Percentiles rank a stretch among this genome's conserved stretches.
Evolutionary conservation across 2,113 vertebrate species (phyloP).

Genomic region (Saguinus imperator): DNA sequence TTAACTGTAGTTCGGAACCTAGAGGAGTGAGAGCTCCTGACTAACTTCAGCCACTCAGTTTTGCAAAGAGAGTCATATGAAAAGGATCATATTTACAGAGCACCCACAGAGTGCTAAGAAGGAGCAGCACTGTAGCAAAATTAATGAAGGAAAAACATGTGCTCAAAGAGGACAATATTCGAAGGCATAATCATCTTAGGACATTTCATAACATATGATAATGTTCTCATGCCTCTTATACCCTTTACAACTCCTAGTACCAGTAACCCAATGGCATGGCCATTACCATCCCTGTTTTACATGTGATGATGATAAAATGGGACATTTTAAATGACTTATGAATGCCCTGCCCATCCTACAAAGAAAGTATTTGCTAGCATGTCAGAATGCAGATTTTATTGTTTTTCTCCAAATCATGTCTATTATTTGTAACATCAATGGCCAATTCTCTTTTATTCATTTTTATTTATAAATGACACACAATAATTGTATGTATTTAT

Average conservation of each 20-base stretch:
- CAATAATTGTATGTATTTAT: neutral
- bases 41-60: no score
- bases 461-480: neutral
- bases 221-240: neutral
- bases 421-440: neutral
- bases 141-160: neutral
- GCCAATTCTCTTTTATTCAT: neutral
- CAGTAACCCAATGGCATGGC: no score
- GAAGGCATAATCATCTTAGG: neutral
- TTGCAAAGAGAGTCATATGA: no score
- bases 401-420: neutral
- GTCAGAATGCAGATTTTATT: neutral
- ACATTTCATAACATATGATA: neutral
- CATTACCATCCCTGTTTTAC: neutral
- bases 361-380: neutral
- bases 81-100: neutral
- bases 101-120: neutral
- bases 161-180: neutral
- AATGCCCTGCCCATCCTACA: no score
- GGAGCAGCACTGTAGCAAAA: fast-evolving
- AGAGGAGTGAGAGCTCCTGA: neutral
- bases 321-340: neutral
- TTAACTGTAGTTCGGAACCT: neutral
- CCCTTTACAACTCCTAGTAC: neutral
- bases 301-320: neutral